Evolutionary conservation across 2,797 vertebrate genomes (phyloP).

Genomic region (Hozukius guyotensis): DNA sequence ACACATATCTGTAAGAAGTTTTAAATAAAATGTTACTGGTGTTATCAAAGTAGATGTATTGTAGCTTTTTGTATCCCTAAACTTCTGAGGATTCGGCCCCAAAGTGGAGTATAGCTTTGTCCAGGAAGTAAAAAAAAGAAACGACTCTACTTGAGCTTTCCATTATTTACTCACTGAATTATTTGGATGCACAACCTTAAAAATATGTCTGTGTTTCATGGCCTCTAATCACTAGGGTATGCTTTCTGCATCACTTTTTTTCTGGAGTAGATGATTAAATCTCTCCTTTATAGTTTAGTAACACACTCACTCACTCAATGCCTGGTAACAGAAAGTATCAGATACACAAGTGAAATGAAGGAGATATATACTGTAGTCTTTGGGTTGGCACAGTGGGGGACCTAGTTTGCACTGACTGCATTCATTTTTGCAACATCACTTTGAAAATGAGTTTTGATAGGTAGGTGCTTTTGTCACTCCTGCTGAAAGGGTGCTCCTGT

Average conservation of each 20-base stretch:
- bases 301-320: constrained; percentile 6
- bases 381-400: background rate
- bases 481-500: background rate
- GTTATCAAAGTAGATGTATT: background rate
- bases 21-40: background rate
- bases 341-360: background rate
- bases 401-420: constrained; percentile 14
- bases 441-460: background rate
- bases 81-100: background rate
- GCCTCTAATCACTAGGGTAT: background rate
- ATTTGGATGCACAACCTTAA: constrained; percentile 4
- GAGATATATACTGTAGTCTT: background rate
- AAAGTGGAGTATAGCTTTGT: background rate
- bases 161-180: background rate
- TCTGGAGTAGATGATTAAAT: constrained; percentile 9
- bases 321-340: constrained; percentile 14
- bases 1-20: background rate
- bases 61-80: background rate
- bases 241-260: constrained; percentile 8
- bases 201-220: constrained; percentile 36
- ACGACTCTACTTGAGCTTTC: background rate
- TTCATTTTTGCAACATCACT: constrained; percentile 14
- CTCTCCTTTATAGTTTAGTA: background rate
- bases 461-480: background rate
- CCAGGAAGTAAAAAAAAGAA: background rate